Conservation (phyloP, 2,797 vertebrate genomes). For the Paguma larvata region DNA sequence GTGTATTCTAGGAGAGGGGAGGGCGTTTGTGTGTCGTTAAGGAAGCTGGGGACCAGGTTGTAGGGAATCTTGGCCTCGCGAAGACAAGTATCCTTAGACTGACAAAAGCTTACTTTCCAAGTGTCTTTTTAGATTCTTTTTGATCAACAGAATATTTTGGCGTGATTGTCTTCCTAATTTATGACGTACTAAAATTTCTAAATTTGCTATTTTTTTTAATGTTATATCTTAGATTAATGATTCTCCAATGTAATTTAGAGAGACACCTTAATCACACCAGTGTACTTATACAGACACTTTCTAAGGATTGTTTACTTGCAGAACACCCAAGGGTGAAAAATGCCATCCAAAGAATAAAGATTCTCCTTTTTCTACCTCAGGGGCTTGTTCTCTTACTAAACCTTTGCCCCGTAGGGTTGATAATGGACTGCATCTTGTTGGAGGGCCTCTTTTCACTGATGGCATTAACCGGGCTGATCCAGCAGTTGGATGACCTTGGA, state of each 20-base stretch:
- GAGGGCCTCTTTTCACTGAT: not conserved
- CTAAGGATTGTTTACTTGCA: not conserved
- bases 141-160: not conserved
- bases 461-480: not conserved
- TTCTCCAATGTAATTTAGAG: not conserved
- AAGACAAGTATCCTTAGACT: not conserved
- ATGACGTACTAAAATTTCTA: constrained; percentile 33
- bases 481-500: not conserved
- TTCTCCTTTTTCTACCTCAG: not conserved
- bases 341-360: not conserved
- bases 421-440: not conserved
- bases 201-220: constrained; percentile 25
- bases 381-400: not conserved
- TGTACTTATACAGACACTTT: not conserved
- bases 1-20: not conserved
- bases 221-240: not conserved
- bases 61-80: not conserved
- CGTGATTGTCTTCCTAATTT: constrained; percentile 28
- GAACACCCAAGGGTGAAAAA: not conserved
- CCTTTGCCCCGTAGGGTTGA: not conserved
- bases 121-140: not conserved
- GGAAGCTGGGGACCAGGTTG: not conserved
- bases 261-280: not conserved
- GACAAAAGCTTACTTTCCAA: not conserved
- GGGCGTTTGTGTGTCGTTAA: not conserved